A percentile compares a stretch with the other conserved stretches of the same genome.
Conservation (phyloP, 2,113 vertebrate species). For the Gasterosteus nipponicus region DNA sequence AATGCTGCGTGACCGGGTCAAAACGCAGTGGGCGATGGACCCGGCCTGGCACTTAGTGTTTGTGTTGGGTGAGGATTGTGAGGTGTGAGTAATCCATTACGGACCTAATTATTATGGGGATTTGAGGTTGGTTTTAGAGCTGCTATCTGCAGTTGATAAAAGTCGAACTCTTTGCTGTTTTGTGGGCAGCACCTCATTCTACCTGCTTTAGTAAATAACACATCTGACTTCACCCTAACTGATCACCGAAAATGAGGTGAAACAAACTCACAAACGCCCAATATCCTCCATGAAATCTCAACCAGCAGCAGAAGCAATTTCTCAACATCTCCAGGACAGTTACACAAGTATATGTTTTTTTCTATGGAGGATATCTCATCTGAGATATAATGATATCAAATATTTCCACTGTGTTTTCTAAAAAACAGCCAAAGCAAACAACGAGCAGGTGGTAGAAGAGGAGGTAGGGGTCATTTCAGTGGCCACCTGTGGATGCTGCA, state of each 20-base stretch:
- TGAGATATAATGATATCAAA: slow-evolving; percentile 20
- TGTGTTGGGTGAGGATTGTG: not conserved
- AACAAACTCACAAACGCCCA: slow-evolving; percentile 3
- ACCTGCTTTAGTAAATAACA: slow-evolving; percentile 13
- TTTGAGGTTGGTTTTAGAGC: not conserved
- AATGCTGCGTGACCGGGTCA: not conserved
- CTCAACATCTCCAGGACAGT: slow-evolving; percentile 1
- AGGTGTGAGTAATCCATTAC: not conserved
- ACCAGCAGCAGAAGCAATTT: slow-evolving; percentile 8
- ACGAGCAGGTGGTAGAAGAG: slow-evolving; percentile 24
- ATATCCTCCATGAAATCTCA: slow-evolving; percentile 2
- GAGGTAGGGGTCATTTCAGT: slow-evolving; percentile 43
- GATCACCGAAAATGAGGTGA: not conserved
- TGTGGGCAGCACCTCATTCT: not conserved
- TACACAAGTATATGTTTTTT: not conserved
- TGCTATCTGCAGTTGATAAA: slow-evolving; percentile 1
- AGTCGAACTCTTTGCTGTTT: not conserved
- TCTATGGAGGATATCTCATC: slow-evolving; percentile 13
- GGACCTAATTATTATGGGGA: not conserved
- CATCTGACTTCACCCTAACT: not conserved
- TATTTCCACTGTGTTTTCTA: not conserved
- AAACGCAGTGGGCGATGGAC: not conserved
- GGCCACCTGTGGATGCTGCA: slow-evolving; percentile 50
- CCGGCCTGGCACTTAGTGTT: not conserved
- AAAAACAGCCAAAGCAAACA: slow-evolving; percentile 29